Percentiles rank a stretch among this genome's conserved stretches.
Evolutionary conservation across 2,888 invertebrate species (phyloP).

Genomic region (Apomyelois bistriatella): DNA sequence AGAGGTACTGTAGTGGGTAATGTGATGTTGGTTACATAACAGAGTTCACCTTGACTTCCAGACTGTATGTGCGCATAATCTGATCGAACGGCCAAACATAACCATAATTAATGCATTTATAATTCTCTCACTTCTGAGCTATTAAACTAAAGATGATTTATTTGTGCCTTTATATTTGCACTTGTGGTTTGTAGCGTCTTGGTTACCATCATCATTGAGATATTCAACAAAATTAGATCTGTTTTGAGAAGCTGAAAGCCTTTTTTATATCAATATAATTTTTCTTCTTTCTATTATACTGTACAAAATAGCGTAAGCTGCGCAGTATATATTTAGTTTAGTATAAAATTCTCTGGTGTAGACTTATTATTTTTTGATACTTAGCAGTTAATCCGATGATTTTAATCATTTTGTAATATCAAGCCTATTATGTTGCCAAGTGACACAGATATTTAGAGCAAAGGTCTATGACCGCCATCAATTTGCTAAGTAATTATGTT

Average conservation of each 20-base stretch:
- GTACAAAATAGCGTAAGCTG: too few species aligned
- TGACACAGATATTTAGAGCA: constrained; percentile 19
- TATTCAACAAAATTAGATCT: too few species aligned
- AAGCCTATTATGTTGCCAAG: constrained; percentile 13
- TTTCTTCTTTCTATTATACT: too few species aligned
- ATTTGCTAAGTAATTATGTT: constrained; percentile 2
- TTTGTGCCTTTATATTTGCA: neutral
- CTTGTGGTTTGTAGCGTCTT: too few species aligned
- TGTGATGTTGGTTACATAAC: constrained; percentile 24
- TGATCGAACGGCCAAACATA: constrained; percentile 12
- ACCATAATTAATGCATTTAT: constrained; percentile 2
- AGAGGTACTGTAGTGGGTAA: constrained; percentile 17
- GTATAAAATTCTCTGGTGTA: too few species aligned
- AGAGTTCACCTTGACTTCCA: constrained; percentile 30
- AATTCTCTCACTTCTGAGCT: neutral
- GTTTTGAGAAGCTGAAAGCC: too few species aligned
- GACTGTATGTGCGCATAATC: constrained; percentile 15
- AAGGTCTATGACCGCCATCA: neutral
- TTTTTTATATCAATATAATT: too few species aligned
- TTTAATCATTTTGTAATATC: neutral
- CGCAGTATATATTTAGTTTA: too few species aligned
- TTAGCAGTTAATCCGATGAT: constrained; percentile 6
- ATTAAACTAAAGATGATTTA: neutral
- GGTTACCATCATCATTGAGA: too few species aligned
- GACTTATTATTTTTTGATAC: too few species aligned